A percentile compares a stretch with the other conserved stretches of the same genome.
Evolutionary conservation across 1,140 invertebrate species (phyloP).

Genomic region (Matsumurasca onukii): DNA sequence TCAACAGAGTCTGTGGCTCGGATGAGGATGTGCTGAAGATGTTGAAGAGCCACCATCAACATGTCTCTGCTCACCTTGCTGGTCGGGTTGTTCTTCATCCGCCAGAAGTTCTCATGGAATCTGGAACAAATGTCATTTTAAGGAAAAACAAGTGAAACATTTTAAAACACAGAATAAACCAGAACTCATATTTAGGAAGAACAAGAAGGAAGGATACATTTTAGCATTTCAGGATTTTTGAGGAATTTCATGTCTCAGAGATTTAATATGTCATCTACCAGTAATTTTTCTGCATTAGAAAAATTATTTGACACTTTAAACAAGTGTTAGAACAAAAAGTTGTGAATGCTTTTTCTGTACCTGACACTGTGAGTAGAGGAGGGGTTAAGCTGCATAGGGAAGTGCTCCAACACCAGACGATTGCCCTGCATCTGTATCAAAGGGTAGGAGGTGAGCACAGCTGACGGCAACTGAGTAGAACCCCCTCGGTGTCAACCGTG

Average conservation of each 20-base stretch:
- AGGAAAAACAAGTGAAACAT: too few species aligned
- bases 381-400: slow-evolving; percentile 49
- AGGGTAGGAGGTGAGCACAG: slow-evolving; percentile 68
- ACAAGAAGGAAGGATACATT: too few species aligned
- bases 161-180: too few species aligned
- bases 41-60: slow-evolving; percentile 88
- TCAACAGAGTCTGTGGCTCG: slow-evolving; percentile 71
- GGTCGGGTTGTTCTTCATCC: slow-evolving; percentile 59
- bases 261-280: too few species aligned
- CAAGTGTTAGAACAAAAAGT: too few species aligned
- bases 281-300: too few species aligned
- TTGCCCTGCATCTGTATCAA: slow-evolving; percentile 84
- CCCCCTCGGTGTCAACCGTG: slow-evolving; percentile 67
- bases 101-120: slow-evolving; percentile 67
- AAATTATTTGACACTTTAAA: too few species aligned
- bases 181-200: too few species aligned
- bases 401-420: slow-evolving; percentile 77
- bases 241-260: too few species aligned
- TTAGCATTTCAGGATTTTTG: too few species aligned
- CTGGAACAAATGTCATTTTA: slow-evolving; percentile 41
- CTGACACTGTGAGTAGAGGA: slow-evolving; percentile 61
- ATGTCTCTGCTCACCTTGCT: slow-evolving; percentile 66
- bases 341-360: too few species aligned
- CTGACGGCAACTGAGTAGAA: slow-evolving; percentile 54
- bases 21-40: slow-evolving; percentile 77